A percentile compares a stretch with the other conserved stretches of the same genome.
Conservation (phyloP, 2,888 invertebrate species). For the Mimumesa dahlbomi region DNA sequence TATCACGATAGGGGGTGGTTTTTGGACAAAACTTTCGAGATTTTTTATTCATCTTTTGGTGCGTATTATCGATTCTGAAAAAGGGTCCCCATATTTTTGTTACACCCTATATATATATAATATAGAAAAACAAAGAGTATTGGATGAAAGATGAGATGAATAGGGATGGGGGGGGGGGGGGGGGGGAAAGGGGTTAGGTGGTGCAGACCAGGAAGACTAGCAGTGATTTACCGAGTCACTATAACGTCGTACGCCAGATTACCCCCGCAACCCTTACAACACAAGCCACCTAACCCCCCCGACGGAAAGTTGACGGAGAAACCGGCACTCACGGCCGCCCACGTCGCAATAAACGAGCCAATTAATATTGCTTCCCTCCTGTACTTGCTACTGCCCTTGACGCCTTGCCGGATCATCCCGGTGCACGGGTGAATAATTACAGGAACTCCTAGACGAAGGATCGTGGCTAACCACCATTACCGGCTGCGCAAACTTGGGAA, state of each 20-base stretch:
- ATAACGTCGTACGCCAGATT: constrained; percentile 65
- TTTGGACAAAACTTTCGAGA: no score
- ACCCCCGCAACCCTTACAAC: constrained; percentile 61
- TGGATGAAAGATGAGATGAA: not conserved
- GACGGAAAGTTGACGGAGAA: constrained; percentile 60
- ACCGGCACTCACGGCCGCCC: constrained; percentile 59
- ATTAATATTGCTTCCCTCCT: constrained; percentile 66
- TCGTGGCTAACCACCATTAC: constrained; percentile 51
- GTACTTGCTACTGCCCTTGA: constrained; percentile 52
- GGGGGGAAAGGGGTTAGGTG: constrained; percentile 17
- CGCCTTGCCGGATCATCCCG: constrained; percentile 53
- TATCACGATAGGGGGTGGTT: no score
- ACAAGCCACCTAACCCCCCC: constrained; percentile 47
- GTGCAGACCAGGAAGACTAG: constrained; percentile 36
- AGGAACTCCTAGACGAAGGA: constrained; percentile 38
- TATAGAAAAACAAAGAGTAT: not conserved
- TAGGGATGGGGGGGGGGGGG: not conserved
- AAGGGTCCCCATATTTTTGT: no score
- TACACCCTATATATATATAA: no score
- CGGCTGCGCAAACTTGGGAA: constrained; percentile 25
- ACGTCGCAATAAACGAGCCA: constrained; percentile 66
- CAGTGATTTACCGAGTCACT: constrained; percentile 62
- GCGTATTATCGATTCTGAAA: no score
- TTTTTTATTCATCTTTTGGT: no score
- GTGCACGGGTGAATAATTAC: constrained; percentile 57